Evolutionary conservation across 2,888 invertebrate genomes (phyloP), one percentile per base, ranked within the genome.

Genomic region (Halictus ligatus): DNA sequence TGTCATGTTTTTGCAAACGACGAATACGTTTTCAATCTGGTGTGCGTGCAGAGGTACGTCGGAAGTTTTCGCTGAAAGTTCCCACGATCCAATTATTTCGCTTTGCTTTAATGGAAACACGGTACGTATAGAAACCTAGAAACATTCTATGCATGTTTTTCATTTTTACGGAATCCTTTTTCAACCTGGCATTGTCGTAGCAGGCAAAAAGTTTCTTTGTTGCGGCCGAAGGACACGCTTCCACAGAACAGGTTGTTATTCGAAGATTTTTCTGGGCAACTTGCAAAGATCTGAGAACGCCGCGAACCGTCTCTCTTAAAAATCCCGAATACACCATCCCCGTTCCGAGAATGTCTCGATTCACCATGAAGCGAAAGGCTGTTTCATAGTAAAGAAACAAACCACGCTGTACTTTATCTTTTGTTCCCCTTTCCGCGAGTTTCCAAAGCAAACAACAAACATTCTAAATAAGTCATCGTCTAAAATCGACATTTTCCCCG

Each of bases 361-460:
- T 80, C 86, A 78, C 83, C 83, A 80, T 78, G 83, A 76, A 86
- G 78, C 75, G 80, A 80, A 83, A 87, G 80, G 75, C 75, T 80
- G 80, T 86, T 87, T 83, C 75, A 69, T 75, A 64, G 78, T 40
- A 82, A 78, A 82, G 78, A 40, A 77, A 79, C 83, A 75, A 80
- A 83, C 80, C 72, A 13, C 73, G 74, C 73, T 60, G 10, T 80
- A 73, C 80, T 83, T 81, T 75, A 75, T 81, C 67, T 74, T 64
- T 71, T 84, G 60, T 74, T 78, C 69, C 21, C 80, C 64, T 78
- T 50, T 48, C 64, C 71, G 40, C 60, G 25, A 43, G 71, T 71
- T 78, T 79, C 73, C 72, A 73, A 73, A 85, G 73, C 72, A 84
- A 81, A 54, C 76, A 83, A 79, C 29, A 75, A 76, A 85, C 84